Evolutionary conservation across 2,113 vertebrate species (phyloP).

Genomic region (Ammodytes marinus): DNA sequence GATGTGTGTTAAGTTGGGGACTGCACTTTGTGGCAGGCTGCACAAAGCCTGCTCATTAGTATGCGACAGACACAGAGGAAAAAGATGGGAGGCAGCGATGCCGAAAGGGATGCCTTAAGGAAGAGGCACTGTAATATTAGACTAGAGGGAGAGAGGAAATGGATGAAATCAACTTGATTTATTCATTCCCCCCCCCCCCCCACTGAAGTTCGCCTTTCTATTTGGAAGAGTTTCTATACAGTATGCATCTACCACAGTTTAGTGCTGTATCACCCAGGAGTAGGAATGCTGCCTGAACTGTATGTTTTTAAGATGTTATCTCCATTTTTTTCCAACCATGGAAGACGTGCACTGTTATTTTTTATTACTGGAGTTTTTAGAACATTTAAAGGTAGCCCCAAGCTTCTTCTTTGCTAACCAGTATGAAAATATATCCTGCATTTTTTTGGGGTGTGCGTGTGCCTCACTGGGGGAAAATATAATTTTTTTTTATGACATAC

Average conservation of each 20-base stretch:
- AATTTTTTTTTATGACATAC: background rate
- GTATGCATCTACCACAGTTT: constrained; percentile 17
- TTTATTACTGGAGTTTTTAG: constrained; percentile 3
- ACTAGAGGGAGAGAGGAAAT: constrained; percentile 61
- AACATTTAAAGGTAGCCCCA: constrained; percentile 4
- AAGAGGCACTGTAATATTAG: constrained; percentile 72
- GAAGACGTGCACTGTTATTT: constrained; percentile 8
- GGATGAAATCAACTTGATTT: constrained; percentile 74
- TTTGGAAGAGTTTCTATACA: constrained; percentile 58
- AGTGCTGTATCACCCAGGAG: constrained; percentile 42
- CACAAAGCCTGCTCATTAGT: constrained; percentile 80
- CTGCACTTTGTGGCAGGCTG: constrained; percentile 71
- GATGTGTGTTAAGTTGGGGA: constrained; percentile 80
- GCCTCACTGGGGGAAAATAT: no score
- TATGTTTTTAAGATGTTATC: constrained; percentile 68
- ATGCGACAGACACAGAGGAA: constrained; percentile 67
- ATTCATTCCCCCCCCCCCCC: constrained; percentile 66
- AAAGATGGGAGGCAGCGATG: constrained; percentile 75
- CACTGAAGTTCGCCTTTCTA: constrained; percentile 60
- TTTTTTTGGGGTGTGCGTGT: background rate
- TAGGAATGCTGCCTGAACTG: constrained; percentile 45
- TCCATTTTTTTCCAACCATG: constrained; percentile 30
- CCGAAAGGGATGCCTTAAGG: constrained; percentile 69
- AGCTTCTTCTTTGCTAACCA: background rate
- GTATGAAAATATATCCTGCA: background rate